These are phyloP conservation scores for Amphipoea oculea DNA, from an alignment of 2,888 invertebrate species.

Conservation along the genomic window DNA sequence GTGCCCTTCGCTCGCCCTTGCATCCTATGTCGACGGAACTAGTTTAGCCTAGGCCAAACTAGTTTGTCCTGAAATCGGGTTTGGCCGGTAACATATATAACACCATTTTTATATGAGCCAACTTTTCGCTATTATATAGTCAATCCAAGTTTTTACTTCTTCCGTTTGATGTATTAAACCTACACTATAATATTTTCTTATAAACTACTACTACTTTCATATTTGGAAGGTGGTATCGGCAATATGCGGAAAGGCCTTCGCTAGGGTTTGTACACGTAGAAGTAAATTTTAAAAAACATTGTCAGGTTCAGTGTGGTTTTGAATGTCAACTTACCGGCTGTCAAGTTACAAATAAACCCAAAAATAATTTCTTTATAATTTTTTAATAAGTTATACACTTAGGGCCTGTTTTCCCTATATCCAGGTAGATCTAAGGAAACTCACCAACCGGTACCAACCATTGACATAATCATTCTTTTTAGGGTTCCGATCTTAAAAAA, in stretches of 20 bases:
- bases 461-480: not conserved
- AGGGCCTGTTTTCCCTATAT: not conserved
- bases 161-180: not conserved
- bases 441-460: not conserved
- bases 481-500: not conserved
- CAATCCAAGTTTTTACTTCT: not conserved
- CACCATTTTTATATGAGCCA: not conserved
- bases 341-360: not conserved
- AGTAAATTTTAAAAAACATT: not conserved
- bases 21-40: too few species aligned
- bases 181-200: not conserved
- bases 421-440: not conserved
- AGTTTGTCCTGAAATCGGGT: too few species aligned
- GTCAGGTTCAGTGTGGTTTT: not conserved
- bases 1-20: too few species aligned
- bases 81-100: too few species aligned
- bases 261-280: not conserved
- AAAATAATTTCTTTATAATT: not conserved
- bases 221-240: not conserved
- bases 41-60: too few species aligned
- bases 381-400: not conserved
- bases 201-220: not conserved
- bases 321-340: not conserved
- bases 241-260: conserved; percentile 26
- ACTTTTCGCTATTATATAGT: not conserved